Evolutionary conservation across 2,113 vertebrate genomes (phyloP).

Genomic region (Chitala chitala): DNA sequence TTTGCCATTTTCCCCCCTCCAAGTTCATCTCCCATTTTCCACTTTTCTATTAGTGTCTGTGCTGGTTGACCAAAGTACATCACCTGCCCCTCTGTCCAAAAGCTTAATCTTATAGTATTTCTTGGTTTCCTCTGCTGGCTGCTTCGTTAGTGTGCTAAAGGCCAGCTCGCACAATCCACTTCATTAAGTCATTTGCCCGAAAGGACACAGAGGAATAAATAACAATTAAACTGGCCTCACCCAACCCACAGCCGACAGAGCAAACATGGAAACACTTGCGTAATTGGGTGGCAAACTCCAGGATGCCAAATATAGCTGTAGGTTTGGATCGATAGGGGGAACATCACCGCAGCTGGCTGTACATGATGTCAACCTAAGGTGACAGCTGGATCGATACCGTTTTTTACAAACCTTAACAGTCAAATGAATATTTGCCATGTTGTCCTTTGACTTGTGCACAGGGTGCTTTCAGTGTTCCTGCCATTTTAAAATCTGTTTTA

Average conservation of each 20-base stretch:
- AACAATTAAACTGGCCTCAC: neutral
- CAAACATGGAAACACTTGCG: neutral
- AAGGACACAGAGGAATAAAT: neutral
- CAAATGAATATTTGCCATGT: neutral
- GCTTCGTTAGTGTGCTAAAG: neutral
- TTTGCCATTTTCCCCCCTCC: neutral
- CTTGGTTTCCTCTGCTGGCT: too few relatives aligned
- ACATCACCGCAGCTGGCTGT: neutral
- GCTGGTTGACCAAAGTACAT: neutral
- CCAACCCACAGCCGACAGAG: neutral
- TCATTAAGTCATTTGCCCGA: slow-evolving; percentile 1
- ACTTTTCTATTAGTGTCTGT: neutral
- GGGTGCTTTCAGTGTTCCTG: slow-evolving; percentile 8
- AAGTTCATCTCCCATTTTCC: neutral
- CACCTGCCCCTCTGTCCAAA: neutral
- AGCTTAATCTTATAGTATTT: neutral
- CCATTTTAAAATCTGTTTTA: neutral
- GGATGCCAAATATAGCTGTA: neutral
- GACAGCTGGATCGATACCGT: neutral
- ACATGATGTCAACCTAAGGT: neutral
- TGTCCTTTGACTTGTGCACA: slow-evolving; percentile 10
- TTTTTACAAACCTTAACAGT: slow-evolving; percentile 6
- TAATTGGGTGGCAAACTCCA: neutral
- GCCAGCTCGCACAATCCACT: slow-evolving; percentile 1
- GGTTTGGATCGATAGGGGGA: slow-evolving; percentile 7